Conservation (phyloP, 2,797 vertebrate genomes). For the Coilia nasus region DNA sequence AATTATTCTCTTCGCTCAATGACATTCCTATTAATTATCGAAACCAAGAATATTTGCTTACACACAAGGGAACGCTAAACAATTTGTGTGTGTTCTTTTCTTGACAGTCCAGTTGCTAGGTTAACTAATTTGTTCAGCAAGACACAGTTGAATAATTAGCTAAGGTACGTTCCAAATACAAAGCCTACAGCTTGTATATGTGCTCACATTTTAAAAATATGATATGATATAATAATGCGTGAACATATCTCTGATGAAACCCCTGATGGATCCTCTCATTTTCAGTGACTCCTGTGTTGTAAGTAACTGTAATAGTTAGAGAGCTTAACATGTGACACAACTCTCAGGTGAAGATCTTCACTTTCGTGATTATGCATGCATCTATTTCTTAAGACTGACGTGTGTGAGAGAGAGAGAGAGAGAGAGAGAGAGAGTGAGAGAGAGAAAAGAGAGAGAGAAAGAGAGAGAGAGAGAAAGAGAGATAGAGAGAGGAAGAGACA, state of each 20-base stretch:
- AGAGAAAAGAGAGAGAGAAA: too few relatives aligned
- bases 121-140: neutral
- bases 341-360: neutral
- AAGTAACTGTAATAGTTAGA: neutral
- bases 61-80: neutral
- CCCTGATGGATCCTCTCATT: neutral
- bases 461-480: too few relatives aligned
- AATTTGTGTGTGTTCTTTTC: neutral
- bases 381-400: neutral
- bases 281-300: neutral
- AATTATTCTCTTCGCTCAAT: neutral
- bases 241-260: neutral
- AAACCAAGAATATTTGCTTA: neutral
- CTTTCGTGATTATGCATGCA: neutral
- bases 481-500: neutral
- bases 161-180: neutral
- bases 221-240: neutral
- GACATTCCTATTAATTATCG: neutral
- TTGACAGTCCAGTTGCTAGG: neutral
- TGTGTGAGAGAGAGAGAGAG: too few relatives aligned
- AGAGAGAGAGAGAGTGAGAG: too few relatives aligned
- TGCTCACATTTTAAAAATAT: neutral
- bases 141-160: neutral
- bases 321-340: neutral
- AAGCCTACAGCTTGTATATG: neutral